Conservation (phyloP, 2,113 vertebrate genomes). For the Tapirus terrestris region DNA sequence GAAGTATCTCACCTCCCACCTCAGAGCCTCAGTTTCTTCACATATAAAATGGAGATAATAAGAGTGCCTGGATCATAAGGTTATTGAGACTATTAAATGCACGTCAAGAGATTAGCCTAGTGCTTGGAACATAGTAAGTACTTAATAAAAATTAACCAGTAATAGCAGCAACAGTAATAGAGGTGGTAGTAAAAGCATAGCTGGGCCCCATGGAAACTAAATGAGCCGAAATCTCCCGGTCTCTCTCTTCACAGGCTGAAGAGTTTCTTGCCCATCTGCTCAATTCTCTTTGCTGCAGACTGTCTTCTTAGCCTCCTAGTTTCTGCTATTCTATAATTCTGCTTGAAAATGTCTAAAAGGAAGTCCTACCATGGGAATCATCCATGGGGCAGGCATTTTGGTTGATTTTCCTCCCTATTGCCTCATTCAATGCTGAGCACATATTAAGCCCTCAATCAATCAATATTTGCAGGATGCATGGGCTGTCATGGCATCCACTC, state of each 20-base stretch:
- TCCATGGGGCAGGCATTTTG: neutral
- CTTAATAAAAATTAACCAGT: neutral
- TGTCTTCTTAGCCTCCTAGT: neutral
- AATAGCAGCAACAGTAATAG: neutral
- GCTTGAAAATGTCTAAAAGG: neutral
- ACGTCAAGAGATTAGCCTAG: neutral
- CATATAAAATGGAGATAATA: neutral
- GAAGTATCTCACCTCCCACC: neutral
- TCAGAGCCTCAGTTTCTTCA: neutral
- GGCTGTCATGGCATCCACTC: neutral
- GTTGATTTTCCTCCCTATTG: neutral
- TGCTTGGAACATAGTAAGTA: neutral
- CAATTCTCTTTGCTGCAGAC: neutral
- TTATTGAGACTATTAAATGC: neutral
- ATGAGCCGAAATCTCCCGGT: neutral
- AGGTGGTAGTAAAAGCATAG: neutral
- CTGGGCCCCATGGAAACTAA: neutral
- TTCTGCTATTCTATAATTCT: neutral
- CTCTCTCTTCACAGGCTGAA: neutral
- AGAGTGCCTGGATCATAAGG: neutral
- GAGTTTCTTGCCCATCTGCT: neutral
- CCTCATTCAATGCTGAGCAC: neutral
- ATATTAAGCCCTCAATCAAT: neutral
- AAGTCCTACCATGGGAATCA: neutral
- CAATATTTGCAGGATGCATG: neutral